Percentiles rank a stretch among this genome's conserved stretches.
phyloP scores from a whole-genome alignment of 2,113 vertebrate genomes.

The Edolisoma coerulescens region DNA sequence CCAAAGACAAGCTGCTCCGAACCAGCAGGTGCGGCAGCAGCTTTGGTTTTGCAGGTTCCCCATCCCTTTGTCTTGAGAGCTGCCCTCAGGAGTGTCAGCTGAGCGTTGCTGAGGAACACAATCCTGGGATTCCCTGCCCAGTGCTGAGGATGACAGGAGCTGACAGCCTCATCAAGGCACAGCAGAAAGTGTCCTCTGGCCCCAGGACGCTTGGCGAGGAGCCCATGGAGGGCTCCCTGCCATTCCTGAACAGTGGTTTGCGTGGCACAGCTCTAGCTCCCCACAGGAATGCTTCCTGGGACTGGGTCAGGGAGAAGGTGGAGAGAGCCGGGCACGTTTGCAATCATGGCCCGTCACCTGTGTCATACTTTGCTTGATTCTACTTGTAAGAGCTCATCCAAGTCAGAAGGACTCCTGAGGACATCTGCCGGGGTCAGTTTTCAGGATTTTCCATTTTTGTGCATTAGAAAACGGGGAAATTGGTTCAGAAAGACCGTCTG shows the following conservation, averaged over 20 bases:
- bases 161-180: background rate
- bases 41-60: background rate
- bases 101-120: background rate
- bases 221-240: background rate
- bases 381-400: background rate
- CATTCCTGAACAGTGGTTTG: background rate
- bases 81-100: background rate
- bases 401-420: background rate
- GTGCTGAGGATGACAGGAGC: background rate
- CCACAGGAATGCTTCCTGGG: background rate
- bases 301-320: background rate
- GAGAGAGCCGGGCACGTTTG: rapidly evolving
- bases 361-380: background rate
- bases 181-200: background rate
- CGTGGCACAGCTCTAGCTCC: background rate
- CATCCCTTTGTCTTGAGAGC: background rate
- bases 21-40: background rate
- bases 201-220: background rate
- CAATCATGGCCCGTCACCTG: background rate
- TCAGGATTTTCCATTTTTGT: background rate
- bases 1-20: background rate
- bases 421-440: background rate
- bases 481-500: background rate
- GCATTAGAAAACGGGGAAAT: background rate
- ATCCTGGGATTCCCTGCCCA: background rate